A percentile compares a stretch with the other conserved stretches of the same genome.
Evolutionary conservation across 2,888 invertebrate species (phyloP).

Genomic region (Agonopterix heracliana): DNA sequence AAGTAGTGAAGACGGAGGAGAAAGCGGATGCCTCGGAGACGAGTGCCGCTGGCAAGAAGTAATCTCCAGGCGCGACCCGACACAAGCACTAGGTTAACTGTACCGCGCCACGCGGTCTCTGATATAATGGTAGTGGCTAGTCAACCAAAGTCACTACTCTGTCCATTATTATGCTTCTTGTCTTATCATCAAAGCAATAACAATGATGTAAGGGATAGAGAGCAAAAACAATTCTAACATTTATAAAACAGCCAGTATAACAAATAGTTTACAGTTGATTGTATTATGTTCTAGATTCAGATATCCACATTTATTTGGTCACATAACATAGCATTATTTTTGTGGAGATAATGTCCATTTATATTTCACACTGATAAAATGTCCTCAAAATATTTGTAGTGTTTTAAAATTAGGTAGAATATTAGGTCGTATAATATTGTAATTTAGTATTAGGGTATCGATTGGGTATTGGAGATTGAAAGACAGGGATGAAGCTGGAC

Average conservation of each 20-base stretch:
- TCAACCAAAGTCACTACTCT: constrained; percentile 1
- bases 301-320: neutral
- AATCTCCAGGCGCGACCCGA: constrained; percentile 15
- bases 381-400: constrained; percentile 30
- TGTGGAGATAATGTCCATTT: constrained; percentile 49
- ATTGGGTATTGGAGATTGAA: constrained; percentile 11
- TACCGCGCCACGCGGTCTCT: neutral
- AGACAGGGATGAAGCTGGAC: constrained; percentile 22
- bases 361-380: constrained; percentile 32
- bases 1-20: constrained; percentile 70
- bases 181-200: neutral
- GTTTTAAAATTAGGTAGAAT: constrained; percentile 31
- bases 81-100: neutral
- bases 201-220: no score
- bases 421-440: constrained; percentile 25
- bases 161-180: neutral
- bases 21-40: constrained; percentile 60
- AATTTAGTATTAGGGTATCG: constrained; percentile 19
- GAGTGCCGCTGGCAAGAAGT: constrained; percentile 42
- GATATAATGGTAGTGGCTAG: constrained; percentile 2
- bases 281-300: neutral
- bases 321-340: neutral
- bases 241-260: neutral
- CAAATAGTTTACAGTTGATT: neutral
- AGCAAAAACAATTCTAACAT: no score